These are phyloP conservation scores for Leucopternis melanops DNA, from an alignment of 2,113 vertebrate species.

Conservation along the genomic window DNA sequence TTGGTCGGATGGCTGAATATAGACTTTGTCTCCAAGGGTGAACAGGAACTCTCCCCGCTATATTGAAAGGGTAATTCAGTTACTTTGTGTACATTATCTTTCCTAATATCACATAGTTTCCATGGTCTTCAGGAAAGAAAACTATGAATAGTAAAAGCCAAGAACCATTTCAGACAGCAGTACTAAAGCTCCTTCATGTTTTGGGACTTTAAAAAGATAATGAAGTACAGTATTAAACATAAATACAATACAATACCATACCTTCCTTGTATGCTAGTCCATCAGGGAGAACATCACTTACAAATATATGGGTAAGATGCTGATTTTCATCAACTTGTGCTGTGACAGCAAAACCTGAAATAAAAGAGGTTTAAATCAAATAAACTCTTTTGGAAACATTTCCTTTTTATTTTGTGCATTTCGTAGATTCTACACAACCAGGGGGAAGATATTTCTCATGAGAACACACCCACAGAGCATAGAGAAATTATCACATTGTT, in stretches of 20 bases:
- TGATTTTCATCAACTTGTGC: slow-evolving; percentile 81
- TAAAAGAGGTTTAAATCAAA: background rate
- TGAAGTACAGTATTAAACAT: background rate
- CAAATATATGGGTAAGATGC: slow-evolving; percentile 79
- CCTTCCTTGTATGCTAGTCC: slow-evolving; percentile 85
- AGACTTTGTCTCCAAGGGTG: background rate
- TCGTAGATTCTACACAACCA: background rate
- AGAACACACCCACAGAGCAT: background rate
- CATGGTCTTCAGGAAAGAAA: background rate
- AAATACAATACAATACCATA: slow-evolving; percentile 15
- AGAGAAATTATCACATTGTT: background rate
- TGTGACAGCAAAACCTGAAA: slow-evolving; percentile 85
- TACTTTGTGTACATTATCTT: background rate
- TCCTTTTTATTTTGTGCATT: background rate
- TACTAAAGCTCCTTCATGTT: background rate
- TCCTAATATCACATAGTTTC: background rate
- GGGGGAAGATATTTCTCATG: background rate
- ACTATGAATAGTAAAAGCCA: background rate
- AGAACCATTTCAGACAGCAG: background rate
- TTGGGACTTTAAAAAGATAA: background rate
- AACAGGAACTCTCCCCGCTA: background rate
- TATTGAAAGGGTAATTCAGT: background rate
- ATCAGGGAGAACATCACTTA: slow-evolving; percentile 86
- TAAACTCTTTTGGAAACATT: background rate
- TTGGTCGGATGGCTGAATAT: background rate